Percentiles rank a stretch among this genome's conserved stretches.
These are phyloP conservation scores for Erynnis tages DNA, from an alignment of 2,888 invertebrate genomes.

Conservation along the genomic window DNA sequence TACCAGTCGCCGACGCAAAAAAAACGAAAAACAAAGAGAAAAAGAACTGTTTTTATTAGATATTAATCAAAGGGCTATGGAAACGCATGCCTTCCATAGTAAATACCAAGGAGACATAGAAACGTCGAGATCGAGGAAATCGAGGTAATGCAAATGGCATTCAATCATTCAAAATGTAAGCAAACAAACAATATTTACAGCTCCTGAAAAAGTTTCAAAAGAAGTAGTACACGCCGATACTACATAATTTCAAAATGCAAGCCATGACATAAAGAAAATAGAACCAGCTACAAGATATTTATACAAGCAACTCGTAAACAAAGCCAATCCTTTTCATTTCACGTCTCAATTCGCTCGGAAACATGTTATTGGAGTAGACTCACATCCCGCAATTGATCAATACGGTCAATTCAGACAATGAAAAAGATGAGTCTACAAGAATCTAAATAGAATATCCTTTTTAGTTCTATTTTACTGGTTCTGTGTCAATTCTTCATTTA, in stretches of 20 bases:
- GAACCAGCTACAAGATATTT: not conserved
- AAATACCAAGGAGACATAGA: too few species aligned
- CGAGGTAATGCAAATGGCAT: too few species aligned
- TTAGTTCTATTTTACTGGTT: not conserved
- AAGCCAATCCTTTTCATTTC: constrained; percentile 17
- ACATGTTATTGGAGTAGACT: constrained; percentile 31
- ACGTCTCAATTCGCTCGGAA: constrained; percentile 28
- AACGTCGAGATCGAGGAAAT: too few species aligned
- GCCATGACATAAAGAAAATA: not conserved
- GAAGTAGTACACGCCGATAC: too few species aligned
- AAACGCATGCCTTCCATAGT: too few species aligned
- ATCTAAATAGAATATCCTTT: not conserved
- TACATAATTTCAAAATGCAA: not conserved
- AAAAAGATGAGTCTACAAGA: constrained; percentile 32
- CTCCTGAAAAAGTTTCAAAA: too few species aligned
- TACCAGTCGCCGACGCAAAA: too few species aligned
- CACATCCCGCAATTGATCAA: constrained; percentile 37
- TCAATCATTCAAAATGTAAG: too few species aligned
- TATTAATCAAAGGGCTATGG: too few species aligned
- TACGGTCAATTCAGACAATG: constrained; percentile 36
- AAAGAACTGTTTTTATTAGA: too few species aligned
- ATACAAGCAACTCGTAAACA: constrained; percentile 6
- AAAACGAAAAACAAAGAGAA: too few species aligned
- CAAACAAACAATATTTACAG: too few species aligned
- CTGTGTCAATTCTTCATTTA: constrained; percentile 1